phyloP scores from a whole-genome alignment of 2,888 invertebrate genomes.

The Thymelicus acteon region DNA sequence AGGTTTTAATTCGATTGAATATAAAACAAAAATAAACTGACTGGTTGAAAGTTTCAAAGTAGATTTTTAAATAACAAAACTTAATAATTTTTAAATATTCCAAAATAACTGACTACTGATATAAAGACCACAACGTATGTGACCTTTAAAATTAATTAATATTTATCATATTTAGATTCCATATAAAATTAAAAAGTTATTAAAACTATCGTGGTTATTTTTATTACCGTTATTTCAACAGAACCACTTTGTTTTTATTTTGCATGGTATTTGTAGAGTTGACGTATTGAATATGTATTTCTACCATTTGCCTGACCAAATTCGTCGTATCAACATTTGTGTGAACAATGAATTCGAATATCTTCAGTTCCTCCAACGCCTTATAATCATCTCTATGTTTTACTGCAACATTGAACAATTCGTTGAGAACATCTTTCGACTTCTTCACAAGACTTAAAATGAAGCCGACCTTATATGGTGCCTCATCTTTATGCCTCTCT shows the following conservation, averaged over 20 bases:
- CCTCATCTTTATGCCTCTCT: constrained; percentile 47
- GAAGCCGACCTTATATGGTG: constrained; percentile 67
- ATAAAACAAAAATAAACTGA: no score
- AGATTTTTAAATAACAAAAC: no score
- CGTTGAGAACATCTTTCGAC: constrained; percentile 64
- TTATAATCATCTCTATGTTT: constrained; percentile 71
- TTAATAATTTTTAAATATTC: no score
- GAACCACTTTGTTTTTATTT: constrained; percentile 53
- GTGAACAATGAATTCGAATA: constrained; percentile 72
- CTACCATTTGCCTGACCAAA: constrained; percentile 66
- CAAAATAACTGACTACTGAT: no score
- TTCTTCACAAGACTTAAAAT: constrained; percentile 70
- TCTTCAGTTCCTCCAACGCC: constrained; percentile 70
- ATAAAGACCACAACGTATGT: no score
- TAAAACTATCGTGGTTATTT: neutral
- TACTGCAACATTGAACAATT: constrained; percentile 71
- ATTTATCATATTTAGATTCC: no score
- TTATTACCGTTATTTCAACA: constrained; percentile 46
- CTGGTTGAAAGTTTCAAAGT: no score
- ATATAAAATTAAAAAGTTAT: neutral
- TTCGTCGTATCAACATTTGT: constrained; percentile 73
- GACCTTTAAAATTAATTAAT: no score
- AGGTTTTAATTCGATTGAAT: no score
- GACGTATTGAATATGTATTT: constrained; percentile 60
- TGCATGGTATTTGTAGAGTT: constrained; percentile 48